Conservation (phyloP, 2,113 vertebrate species). For the Phocoena sinus region DNA sequence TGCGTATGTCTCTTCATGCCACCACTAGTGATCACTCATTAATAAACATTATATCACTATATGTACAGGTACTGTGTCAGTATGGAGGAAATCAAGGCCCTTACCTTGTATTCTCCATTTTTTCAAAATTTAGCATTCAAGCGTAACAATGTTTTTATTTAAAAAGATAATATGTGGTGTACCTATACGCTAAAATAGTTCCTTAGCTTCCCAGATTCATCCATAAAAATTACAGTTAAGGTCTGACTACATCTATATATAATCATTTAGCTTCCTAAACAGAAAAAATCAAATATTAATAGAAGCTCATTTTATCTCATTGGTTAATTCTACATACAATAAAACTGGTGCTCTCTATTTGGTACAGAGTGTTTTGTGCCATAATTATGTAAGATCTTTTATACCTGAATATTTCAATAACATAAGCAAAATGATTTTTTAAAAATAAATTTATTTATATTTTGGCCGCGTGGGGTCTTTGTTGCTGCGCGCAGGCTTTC, state of each 20-base stretch:
- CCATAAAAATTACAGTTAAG: background rate
- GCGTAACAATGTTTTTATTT: background rate
- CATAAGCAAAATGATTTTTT: background rate
- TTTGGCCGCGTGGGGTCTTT: no score
- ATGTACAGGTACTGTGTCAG: background rate
- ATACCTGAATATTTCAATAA: background rate
- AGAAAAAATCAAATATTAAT: background rate
- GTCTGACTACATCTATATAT: background rate
- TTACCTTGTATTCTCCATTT: background rate
- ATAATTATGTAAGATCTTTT: background rate
- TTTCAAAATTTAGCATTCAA: background rate
- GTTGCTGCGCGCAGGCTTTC: no score
- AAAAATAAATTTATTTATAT: background rate
- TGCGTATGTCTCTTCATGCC: rapidly evolving
- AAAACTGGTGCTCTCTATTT: background rate
- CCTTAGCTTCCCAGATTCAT: background rate
- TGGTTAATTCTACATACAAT: background rate
- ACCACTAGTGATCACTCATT: background rate
- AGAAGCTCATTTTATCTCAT: background rate
- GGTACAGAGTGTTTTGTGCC: background rate
- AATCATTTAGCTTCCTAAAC: background rate
- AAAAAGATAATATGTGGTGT: background rate
- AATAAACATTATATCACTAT: background rate
- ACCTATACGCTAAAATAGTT: background rate
- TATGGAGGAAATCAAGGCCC: background rate